These are phyloP conservation scores for Phragmatobia fuliginosa DNA, from an alignment of 2,888 invertebrate genomes.

Conservation along the genomic window DNA sequence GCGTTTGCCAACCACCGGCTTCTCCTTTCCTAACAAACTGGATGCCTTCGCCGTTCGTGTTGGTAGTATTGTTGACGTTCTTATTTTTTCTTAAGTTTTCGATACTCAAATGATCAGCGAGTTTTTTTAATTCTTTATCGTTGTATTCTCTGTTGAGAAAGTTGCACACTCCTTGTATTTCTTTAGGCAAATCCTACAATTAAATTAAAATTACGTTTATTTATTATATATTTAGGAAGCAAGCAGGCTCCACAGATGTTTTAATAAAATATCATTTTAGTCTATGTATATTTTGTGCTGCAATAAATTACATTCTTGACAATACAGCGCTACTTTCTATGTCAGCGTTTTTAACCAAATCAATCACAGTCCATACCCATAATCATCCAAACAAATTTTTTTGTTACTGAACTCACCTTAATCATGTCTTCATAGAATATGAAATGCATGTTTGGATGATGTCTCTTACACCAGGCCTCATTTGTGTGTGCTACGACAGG, in stretches of 20 bases:
- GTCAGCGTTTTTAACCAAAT: background rate
- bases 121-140: constrained; percentile 71
- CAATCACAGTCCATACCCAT: background rate
- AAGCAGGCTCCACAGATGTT: background rate
- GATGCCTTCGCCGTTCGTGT: constrained; percentile 58
- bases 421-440: constrained; percentile 79
- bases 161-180: constrained; percentile 79
- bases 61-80: constrained; percentile 82
- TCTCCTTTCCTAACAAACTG: constrained; percentile 82
- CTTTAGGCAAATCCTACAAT: constrained; percentile 79
- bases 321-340: background rate
- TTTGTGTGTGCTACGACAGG: constrained; percentile 77
- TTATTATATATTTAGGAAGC: background rate
- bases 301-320: no score
- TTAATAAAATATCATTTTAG: background rate
- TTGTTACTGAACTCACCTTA: constrained; percentile 59
- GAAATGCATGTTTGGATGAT: constrained; percentile 77
- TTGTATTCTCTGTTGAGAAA: constrained; percentile 81
- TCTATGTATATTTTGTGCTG: background rate
- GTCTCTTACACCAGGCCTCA: constrained; percentile 72
- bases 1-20: constrained; percentile 74
- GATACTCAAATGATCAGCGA: constrained; percentile 87
- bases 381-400: background rate
- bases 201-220: background rate
- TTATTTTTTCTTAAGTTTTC: constrained; percentile 86